Percentiles rank a stretch among this genome's conserved stretches.
These are phyloP conservation scores for Daboia siamensis DNA, from an alignment of 2,113 vertebrate genomes.

Conservation along the genomic window DNA sequence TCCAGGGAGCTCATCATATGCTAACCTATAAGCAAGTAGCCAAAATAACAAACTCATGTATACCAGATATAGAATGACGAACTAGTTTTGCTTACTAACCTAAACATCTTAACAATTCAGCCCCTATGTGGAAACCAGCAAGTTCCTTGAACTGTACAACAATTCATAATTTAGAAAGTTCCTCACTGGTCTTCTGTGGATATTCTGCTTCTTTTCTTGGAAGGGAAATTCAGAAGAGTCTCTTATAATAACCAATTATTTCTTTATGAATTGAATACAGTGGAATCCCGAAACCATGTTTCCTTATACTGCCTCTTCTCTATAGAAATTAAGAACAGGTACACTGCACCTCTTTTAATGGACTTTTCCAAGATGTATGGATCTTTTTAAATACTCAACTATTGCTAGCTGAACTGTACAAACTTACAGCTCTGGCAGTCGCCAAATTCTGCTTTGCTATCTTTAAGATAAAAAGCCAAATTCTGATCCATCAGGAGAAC, in stretches of 20 bases:
- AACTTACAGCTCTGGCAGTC: not conserved
- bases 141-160: not conserved
- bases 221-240: not conserved
- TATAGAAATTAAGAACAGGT: not conserved
- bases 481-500: not conserved
- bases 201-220: not conserved
- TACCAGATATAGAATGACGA: not conserved
- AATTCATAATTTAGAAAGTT: not conserved
- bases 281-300: not conserved
- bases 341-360: not conserved
- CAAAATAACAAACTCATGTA: not conserved
- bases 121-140: not conserved
- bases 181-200: not conserved
- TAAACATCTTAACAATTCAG: not conserved
- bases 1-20: not conserved
- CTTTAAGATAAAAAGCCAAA: not conserved
- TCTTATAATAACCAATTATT: not conserved
- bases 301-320: not conserved
- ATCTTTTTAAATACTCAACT: not conserved
- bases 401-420: not conserved
- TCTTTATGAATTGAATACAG: not conserved
- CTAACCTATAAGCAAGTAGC: not conserved
- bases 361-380: not conserved
- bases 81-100: not conserved
- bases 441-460: not conserved